These are phyloP conservation scores for Steatornis caripensis DNA, from an alignment of 2,113 vertebrate species.

Conservation along the genomic window DNA sequence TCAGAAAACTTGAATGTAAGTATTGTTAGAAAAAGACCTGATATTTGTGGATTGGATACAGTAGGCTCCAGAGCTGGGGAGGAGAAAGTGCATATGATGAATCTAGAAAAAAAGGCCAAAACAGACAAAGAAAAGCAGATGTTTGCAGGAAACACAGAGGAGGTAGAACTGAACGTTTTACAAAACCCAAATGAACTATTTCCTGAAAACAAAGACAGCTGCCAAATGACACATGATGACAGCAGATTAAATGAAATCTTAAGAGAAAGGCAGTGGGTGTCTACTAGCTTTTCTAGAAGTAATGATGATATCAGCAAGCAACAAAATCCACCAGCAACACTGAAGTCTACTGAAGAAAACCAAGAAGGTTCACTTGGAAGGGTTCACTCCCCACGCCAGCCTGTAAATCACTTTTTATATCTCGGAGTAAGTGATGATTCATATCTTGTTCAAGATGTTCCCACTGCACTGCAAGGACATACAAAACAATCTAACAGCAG, in stretches of 20 bases:
- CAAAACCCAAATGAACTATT: constrained; percentile 1
- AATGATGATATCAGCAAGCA: background rate
- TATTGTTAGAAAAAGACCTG: background rate
- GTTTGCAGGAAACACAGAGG: background rate
- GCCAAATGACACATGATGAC: background rate
- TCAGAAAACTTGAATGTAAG: background rate
- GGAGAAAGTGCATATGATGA: background rate
- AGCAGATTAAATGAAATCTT: constrained; percentile 22
- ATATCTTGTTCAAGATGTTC: background rate
- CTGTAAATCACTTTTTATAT: background rate
- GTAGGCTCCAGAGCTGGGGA: background rate
- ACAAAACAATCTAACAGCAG: background rate
- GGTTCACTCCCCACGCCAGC: background rate
- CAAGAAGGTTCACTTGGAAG: background rate
- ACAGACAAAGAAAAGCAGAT: background rate
- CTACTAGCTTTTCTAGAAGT: constrained; percentile 48
- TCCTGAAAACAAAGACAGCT: background rate
- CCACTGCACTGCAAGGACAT: background rate
- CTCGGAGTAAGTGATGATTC: background rate
- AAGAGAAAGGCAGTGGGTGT: constrained; percentile 31
- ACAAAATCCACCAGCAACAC: background rate
- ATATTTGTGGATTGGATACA: background rate
- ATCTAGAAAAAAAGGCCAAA: background rate
- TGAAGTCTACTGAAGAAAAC: background rate
- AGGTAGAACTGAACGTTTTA: background rate